Base-by-base conservation (phyloP, 2,113 vertebrate genomes). In the Coptodon bakossiorum region DNA sequence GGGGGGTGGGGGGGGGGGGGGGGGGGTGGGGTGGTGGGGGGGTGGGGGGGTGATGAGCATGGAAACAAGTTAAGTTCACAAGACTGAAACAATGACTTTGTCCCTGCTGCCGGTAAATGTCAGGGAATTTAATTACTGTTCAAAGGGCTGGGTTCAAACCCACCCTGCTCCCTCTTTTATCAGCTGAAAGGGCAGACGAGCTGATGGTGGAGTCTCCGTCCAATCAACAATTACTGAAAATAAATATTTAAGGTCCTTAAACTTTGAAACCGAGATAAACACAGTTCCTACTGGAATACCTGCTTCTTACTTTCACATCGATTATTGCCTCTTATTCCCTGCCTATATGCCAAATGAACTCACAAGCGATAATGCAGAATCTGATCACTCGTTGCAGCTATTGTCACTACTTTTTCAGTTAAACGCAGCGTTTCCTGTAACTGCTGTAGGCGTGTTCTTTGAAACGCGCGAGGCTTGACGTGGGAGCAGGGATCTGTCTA, bases 81-180 rank as follows among this genome's bases (percentile, higher is more conserved):
- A 78, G 24, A 50, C 71, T 76, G 71, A 76, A 76, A 76, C 16
- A 76, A 31, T 50, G 71, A 50, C 0, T 50, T 31, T 78, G 24
- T 78, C 9, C 43, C 71, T 50, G 71, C 71, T 78, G 71, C 45
- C 6, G 10, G 27, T 78, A 78, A 78, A 78, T 78, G 16, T 50
- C 71, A 78, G 43, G 43, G 43, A 78, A 50, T 78, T 78, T 78
- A 31, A 78, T 78, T 78, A 78, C 43, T 78, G 43, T 31, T 78
- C 71, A 78, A 50, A 78, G 43, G 19, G 24, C 43, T 0, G 9
- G 43, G 43, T 76, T 76, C 43, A 31, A 50, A 29, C 14, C 71
- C 9, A 1, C 1, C 10, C 71, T 50, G 43, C 27, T 50, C 16
- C 71, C 7, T 78, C 71, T 31, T 50, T 19, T 0, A 48, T 78